Evolutionary conservation across 2,113 vertebrate species (phyloP), one percentile per base, ranked within the genome.

Genomic region (Cynocephalus volans): DNA sequence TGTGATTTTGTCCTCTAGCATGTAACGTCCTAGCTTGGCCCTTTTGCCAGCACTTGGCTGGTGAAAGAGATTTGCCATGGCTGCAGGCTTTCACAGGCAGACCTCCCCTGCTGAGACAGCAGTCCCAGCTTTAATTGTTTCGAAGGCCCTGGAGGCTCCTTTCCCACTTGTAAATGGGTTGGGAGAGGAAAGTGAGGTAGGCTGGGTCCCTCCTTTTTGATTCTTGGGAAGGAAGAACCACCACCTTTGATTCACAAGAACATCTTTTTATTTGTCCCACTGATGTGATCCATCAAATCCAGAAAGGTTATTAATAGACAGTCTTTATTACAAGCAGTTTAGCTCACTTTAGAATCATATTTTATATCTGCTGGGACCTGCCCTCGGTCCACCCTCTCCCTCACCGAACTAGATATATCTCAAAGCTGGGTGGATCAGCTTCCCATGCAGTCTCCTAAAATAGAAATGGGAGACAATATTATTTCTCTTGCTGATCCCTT

Each of bases 301-400:
- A 88, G 23, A 0, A 73, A 86, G 89, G 87, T 95, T 97, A 91
- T 97, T 98, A 97, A 97, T 98, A 97, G 90, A 92, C 93, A 88
- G 93, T 87, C 96, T 97, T 98, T 95, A 96, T 88, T 97, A 96
- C 96, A 95, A 97, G 87, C 93, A 76, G 90, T 97, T 98, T 89
- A 87, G 83, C 65, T 95, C 90, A 92, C 88, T 52, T 9, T 96
- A 97, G 98, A 98, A 95, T 97, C 90, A 18, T 96, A 95, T 93
- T 98, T 99, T 98, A 97, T 93, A 90, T 97, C 85, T 87, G 60
- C 80, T 90, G 95, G 92, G 96, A 95, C 10, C 89, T 88, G 93
- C 41, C 67, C 94, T 96, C 18, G 18, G 95, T 19, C 97, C 80
- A 94, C 81, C 97, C 62, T 96, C 97, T 97, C 81, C 79, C 70